Percentiles rank a stretch among this genome's conserved stretches.
Conservation (phyloP, 2,888 invertebrate species). For the Brenthis hecate region DNA sequence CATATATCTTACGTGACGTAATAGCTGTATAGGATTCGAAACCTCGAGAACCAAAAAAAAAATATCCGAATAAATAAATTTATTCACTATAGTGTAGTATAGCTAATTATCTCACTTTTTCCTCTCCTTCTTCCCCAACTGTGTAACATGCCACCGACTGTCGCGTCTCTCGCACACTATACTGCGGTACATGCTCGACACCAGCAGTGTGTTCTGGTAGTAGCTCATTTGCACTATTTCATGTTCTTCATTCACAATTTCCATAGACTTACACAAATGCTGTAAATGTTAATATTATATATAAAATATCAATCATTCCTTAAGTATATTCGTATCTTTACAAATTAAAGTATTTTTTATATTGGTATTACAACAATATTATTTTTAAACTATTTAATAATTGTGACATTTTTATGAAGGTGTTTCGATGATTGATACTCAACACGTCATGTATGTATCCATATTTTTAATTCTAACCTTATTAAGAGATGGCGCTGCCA, state of each 20-base stretch:
- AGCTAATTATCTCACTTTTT: constrained; percentile 84
- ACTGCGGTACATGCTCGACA: constrained; percentile 92
- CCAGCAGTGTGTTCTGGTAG: constrained; percentile 86
- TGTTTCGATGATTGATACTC: no score
- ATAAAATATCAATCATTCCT: background rate
- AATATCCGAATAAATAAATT: no score
- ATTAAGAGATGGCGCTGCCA: no score
- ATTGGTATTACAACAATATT: no score
- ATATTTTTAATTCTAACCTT: no score
- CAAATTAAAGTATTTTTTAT: background rate
- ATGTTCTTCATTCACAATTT: constrained; percentile 92
- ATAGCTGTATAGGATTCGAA: no score
- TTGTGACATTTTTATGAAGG: no score
- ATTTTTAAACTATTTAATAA: no score
- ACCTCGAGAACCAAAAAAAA: no score
- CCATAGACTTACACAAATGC: constrained; percentile 92
- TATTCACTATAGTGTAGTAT: no score
- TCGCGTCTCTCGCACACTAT: constrained; percentile 88
- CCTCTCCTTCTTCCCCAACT: constrained; percentile 93
- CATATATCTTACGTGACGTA: no score
- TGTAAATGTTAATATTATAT: constrained; percentile 51
- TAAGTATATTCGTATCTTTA: background rate
- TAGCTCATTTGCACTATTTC: constrained; percentile 93
- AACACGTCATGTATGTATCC: no score
- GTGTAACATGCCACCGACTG: constrained; percentile 86